Percentiles rank a stretch among this genome's conserved stretches.
Evolutionary conservation across 2,113 vertebrate genomes (phyloP).

Genomic region (Equus quagga): DNA sequence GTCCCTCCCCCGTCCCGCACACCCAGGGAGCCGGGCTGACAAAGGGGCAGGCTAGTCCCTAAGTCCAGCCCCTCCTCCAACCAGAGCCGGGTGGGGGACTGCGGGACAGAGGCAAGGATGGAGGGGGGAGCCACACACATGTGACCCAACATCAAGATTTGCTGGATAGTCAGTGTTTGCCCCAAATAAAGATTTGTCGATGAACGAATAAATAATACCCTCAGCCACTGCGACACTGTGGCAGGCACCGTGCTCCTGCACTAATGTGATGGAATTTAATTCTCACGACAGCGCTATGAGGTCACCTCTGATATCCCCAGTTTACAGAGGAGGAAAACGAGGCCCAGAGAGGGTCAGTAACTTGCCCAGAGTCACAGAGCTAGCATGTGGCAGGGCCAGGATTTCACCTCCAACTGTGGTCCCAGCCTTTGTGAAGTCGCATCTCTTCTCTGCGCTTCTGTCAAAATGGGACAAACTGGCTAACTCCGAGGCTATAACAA

Average conservation of each 20-base stretch:
- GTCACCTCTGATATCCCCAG: neutral
- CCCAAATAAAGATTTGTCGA: neutral
- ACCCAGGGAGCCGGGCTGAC: constrained; percentile 56
- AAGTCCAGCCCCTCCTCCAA: constrained; percentile 47
- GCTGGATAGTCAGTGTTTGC: neutral
- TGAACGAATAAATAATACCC: neutral
- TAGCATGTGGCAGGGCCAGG: neutral
- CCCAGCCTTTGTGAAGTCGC: fast-evolving
- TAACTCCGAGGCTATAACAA: neutral
- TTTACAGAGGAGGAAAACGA: neutral
- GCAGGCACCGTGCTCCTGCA: fast-evolving
- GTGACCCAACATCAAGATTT: fast-evolving
- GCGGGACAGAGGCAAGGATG: neutral
- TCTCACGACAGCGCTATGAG: neutral
- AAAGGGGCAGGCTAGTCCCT: constrained; percentile 49
- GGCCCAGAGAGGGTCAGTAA: neutral
- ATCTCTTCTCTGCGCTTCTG: neutral
- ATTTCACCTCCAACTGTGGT: neutral
- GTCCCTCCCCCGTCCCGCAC: constrained; percentile 11
- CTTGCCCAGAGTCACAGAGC: neutral
- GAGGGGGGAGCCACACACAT: neutral
- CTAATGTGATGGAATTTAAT: fast-evolving
- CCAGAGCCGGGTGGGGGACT: neutral
- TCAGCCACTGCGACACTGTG: neutral
- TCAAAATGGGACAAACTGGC: neutral